These are phyloP conservation scores for Petromus typicus DNA, from an alignment of 2,113 vertebrate genomes.

Conservation along the genomic window DNA sequence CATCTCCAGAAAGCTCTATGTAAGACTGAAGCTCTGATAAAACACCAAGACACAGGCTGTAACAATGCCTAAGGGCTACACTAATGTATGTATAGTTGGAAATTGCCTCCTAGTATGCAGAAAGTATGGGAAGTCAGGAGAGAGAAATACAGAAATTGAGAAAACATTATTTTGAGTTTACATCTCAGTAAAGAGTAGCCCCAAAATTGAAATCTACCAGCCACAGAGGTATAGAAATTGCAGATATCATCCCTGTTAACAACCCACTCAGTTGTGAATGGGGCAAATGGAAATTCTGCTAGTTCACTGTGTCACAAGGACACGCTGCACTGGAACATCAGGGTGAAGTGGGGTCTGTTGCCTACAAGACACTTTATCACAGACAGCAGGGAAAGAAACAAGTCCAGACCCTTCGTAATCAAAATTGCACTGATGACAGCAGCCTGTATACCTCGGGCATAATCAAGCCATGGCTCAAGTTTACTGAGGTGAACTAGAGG, in stretches of 20 bases:
- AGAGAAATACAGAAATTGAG: not conserved
- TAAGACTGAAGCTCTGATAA: not conserved
- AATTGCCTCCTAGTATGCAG: not conserved
- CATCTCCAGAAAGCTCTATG: not conserved
- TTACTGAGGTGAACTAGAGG: not conserved
- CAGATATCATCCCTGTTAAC: not conserved
- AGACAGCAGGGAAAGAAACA: not conserved
- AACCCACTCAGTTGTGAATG: not conserved
- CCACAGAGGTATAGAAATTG: not conserved
- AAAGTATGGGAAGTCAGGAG: not conserved
- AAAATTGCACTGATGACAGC: rapidly evolving
- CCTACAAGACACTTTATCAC: not conserved
- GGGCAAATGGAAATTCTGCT: not conserved
- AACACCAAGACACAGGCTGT: not conserved
- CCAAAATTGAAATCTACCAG: not conserved
- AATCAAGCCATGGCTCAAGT: not conserved
- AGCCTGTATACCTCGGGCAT: not conserved
- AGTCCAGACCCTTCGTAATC: not conserved
- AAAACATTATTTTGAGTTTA: not conserved
- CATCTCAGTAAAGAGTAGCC: not conserved
- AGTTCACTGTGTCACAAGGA: not conserved
- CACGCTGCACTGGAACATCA: no score
- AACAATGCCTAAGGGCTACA: not conserved
- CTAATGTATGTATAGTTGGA: not conserved
- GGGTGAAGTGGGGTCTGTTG: not conserved